A percentile compares a stretch with the other conserved stretches of the same genome.
phyloP scores from a whole-genome alignment of 2,888 invertebrate species.

The Catocala nupta region DNA sequence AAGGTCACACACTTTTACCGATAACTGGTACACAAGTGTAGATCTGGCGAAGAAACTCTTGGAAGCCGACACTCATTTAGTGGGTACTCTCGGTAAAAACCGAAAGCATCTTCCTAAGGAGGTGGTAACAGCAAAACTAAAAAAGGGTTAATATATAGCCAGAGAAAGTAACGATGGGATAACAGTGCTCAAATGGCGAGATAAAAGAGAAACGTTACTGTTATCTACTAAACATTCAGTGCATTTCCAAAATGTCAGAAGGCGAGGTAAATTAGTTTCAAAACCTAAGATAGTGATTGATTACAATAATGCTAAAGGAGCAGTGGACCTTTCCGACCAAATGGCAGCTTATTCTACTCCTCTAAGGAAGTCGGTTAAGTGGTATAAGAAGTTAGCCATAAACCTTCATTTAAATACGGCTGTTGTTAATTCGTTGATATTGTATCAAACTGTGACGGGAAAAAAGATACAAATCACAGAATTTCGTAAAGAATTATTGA shows the following conservation, averaged over 20 bases:
- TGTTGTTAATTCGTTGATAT: conserved; percentile 40
- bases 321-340: conserved; percentile 41
- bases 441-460: too few species aligned
- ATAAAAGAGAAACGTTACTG: conserved; percentile 14
- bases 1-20: too few species aligned
- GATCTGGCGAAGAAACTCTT: conserved; percentile 7
- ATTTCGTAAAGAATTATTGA: too few species aligned
- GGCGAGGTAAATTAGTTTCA: conserved; percentile 15
- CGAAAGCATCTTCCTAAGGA: conserved; percentile 8
- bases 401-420: conserved; percentile 37
- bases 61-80: conserved; percentile 6
- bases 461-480: too few species aligned
- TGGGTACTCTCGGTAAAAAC: conserved; percentile 12
- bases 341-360: conserved; percentile 45
- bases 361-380: conserved; percentile 42
- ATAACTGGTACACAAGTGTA: conserved; percentile 14
- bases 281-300: conserved; percentile 31
- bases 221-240: conserved; percentile 23
- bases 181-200: conserved; percentile 7
- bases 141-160: conserved; percentile 3
- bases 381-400: conserved; percentile 46
- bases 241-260: conserved; percentile 11
- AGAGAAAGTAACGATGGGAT: conserved; percentile 8
- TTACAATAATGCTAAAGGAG: conserved; percentile 40
- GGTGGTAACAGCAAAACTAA: neutral